Evolutionary conservation across 2,113 vertebrate species (phyloP), one percentile per base, ranked within the genome.

Genomic region (Syngnathus scovelli): DNA sequence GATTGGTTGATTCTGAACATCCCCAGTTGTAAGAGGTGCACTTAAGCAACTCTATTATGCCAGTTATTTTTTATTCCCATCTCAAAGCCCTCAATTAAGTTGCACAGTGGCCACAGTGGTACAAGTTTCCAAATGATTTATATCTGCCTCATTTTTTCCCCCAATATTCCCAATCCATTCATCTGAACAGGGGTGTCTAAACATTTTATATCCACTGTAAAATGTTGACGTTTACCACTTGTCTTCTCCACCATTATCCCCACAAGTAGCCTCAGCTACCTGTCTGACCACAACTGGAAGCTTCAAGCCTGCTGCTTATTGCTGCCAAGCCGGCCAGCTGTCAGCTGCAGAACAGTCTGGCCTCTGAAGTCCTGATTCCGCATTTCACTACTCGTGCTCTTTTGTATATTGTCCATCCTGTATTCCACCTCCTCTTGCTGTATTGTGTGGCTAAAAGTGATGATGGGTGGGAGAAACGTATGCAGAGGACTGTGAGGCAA

Each of bases 401-500:
- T 15, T 66, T 56, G 61, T 48, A 75, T 75, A 52, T 66, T 68
- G 63, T 54, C 46, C 61, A 7, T 60, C 23, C 67, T 19, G 13
- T 19, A 49, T 67, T 56, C 33, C 39, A 37, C 48, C 10, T 43
- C 6, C 12, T 77, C 49, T 39, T 43, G 12, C 60, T 39, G 16
- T 10, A 7, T 68, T 19, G 16, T 55, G 46, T 27, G 21, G 21
- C 64, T 36, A 65, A 54, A 71, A 38, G 63, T 43, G 19, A 76
- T n/a, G 36, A 27, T 38, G 19, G 16, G 19, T 58, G n/a, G 33
- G 68, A 44, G 39, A 54, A 60, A 64, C 64, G 18, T 21, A 43
- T 18, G 21, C 16, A 67, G 68, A 73, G 60, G 52, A 56, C 72
- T 71, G 51, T 7, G 1, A 62, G 67, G 65, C 63, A 69, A 58